Evolutionary conservation across 2,888 invertebrate genomes (phyloP), one percentile per base, ranked within the genome.

Genomic region (Xestia ashworthii): DNA sequence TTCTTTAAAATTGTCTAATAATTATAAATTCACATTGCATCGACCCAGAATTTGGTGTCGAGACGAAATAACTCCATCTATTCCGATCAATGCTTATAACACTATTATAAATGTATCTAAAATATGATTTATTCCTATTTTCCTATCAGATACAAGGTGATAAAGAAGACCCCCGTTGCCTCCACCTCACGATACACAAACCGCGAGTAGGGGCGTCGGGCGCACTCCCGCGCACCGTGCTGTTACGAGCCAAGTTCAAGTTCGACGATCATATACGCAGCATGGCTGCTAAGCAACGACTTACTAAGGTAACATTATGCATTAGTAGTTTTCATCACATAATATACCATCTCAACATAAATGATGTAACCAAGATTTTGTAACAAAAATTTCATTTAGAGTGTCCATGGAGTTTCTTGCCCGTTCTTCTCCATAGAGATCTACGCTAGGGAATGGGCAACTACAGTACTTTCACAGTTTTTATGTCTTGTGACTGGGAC

Each of bases 181-280:
- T 99, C 41, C 99, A 99, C 92, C 97, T 99, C 73, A 99, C 99
- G 0, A 98, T 99, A 53, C 99, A 99, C 94, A 98, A 98, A 89
- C 98, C 98, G 1, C 96, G 97, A 0, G 97, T 97, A 0, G 97
- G 97, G 16, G 95, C 96, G 5, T 93, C 95, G 69, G 97, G 97
- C n/a, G 97, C 98, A 0, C 96, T 98, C 44, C 98, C 98, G 75
- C 97, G 98, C 69, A 97, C 98, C 0, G 98, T 99, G 1, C 94
- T 99, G n/a, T 95, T 99, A 14, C 98, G 98, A 6, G 99, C 99
- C 16, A 99, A 98, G 94, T 99, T 99, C 95, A 98, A 99, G 81
- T 99, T 99, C 93, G 99, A 99, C 93, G 99, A 99, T 96, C 99
- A 99, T 93, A 99, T 99, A 87, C 97, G 99, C 50, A 99, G 99